Conservation (phyloP, 2,797 vertebrate species). For the Hylomyscus alleni region DNA sequence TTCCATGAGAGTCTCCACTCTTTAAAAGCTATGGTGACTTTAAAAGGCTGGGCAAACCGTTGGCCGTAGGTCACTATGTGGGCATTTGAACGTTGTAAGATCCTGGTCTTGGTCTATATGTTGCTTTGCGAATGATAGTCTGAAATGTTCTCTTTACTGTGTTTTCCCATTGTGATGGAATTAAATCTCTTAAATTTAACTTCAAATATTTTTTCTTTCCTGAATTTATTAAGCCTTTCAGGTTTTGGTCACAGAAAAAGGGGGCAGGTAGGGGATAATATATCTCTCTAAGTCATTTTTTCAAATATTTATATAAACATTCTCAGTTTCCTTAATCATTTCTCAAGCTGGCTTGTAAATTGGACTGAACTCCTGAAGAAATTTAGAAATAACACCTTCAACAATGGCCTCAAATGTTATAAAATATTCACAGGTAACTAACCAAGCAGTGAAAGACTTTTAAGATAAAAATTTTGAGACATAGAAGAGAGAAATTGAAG, state of each 20-base stretch:
- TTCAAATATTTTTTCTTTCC: background rate
- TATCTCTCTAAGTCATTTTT: background rate
- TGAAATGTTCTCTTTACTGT: background rate
- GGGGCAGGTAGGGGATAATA: background rate
- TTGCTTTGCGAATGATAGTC: background rate
- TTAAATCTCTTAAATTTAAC: background rate
- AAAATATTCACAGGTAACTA: background rate
- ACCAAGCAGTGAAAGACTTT: background rate
- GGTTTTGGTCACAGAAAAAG: background rate
- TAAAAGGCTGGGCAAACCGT: background rate
- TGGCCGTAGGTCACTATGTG: background rate
- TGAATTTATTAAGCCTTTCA: background rate
- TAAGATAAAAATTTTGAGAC: background rate
- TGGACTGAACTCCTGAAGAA: background rate
- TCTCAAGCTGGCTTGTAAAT: constrained; percentile 4
- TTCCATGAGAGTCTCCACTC: background rate
- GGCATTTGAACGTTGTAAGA: background rate
- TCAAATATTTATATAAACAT: background rate
- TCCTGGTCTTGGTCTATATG: background rate
- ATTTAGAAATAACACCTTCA: background rate
- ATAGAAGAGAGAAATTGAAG: background rate
- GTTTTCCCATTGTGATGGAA: background rate
- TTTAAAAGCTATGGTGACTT: background rate
- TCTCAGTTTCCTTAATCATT: background rate
- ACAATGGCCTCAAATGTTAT: background rate